Base-by-base conservation (phyloP, 2,888 invertebrate genomes). In the Belgica antarctica region DNA sequence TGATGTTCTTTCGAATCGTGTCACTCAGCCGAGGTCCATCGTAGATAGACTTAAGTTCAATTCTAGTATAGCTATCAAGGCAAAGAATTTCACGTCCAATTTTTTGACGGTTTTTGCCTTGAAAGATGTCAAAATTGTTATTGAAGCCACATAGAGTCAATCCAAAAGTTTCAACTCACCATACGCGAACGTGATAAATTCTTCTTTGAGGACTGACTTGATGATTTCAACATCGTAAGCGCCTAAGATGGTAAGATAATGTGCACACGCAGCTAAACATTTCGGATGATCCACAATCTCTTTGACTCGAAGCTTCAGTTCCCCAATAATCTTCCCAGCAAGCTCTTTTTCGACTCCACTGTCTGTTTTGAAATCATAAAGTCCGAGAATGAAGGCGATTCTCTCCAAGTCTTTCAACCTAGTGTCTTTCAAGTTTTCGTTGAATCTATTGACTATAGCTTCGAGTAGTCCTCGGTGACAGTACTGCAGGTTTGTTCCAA, bases 321-420 rank as follows among this genome's bases (percentile, higher is more conserved):
- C 81, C 0, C 80, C 72, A 0, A 82, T 73, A 22, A 84, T 77
- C 10, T 76, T 74, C 15, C 78, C 70, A 70, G 79, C 83, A 10
- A 86, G 74, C 71, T 85, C 82, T 1, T 81, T 75, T 72, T 81
- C 81, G 0, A 76, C 74, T 10, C 80, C 75, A n/a, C 81, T 82
- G 65, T 81, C 73, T 12, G 86, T 85, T 71, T 79, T 77, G 70
- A 82, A 83, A 76, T 87, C 84, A 73, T 87, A 88, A 75, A 85
- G 82, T 1, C 84, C 83, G 75, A 86, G 83, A 0, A 83, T 82
- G 72, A 88, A 81, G 1, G 85, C 78, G 7, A 90, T 78, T 73
- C 90, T 83, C 78, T 92, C 92, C 28, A 92, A 79, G 76, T 92
- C 92, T 78, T 92, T 92, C 0, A 90, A 62, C 72, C 90, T 83